A percentile compares a stretch with the other conserved stretches of the same genome.
Conservation (phyloP, 1,140 invertebrate species). For the Colletes latitarsis region DNA sequence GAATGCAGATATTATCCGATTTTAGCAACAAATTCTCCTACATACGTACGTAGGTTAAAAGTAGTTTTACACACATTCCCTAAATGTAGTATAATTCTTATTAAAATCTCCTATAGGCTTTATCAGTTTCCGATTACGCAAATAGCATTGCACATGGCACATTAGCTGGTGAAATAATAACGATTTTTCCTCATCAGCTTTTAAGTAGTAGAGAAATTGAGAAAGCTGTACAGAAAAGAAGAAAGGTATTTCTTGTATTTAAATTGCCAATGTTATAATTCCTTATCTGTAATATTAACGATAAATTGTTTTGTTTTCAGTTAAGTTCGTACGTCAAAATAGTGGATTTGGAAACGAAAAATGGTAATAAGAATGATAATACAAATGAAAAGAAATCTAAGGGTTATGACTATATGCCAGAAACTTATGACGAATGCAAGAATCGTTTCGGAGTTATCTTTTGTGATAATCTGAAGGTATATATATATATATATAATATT, state of each 20-base stretch:
- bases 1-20: constrained; percentile 74
- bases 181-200: constrained; percentile 78
- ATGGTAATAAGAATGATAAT: constrained; percentile 27
- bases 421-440: constrained; percentile 72
- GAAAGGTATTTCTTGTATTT: constrained; percentile 57
- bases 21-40: constrained; percentile 74
- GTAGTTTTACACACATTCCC: background rate
- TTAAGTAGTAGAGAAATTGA: constrained; percentile 72
- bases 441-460: constrained; percentile 76
- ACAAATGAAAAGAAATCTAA: constrained; percentile 52
- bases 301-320: constrained; percentile 33
- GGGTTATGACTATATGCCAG: constrained; percentile 72
- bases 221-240: constrained; percentile 69
- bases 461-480: constrained; percentile 70
- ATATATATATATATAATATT: constrained; percentile 32
- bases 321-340: constrained; percentile 59
- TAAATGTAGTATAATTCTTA: background rate
- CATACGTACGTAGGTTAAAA: constrained; percentile 66
- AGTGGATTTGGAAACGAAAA: constrained; percentile 57
- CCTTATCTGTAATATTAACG: background rate
- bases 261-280: background rate
- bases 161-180: constrained; percentile 77
- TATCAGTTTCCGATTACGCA: constrained; percentile 73
- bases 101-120: constrained; percentile 50
- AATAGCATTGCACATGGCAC: constrained; percentile 79